These are phyloP conservation scores for Petrocephalus zakoni DNA, from an alignment of 2,113 vertebrate genomes.

Conservation along the genomic window DNA sequence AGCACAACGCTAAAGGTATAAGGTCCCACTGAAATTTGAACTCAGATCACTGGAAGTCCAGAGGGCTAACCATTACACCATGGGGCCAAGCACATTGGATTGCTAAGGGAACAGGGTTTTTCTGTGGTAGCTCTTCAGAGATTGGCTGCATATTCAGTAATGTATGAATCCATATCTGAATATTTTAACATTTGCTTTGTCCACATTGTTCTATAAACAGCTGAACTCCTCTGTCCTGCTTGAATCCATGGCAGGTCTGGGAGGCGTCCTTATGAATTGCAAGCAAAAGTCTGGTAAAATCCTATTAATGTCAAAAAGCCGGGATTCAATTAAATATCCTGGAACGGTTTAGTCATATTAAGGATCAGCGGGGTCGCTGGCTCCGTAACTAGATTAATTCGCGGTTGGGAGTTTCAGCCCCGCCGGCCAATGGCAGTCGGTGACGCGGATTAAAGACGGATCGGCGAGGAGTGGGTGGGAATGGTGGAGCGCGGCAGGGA, in stretches of 20 bases:
- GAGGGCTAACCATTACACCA: slow-evolving; percentile 79
- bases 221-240: not conserved
- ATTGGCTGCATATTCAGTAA: not conserved
- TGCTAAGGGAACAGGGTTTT: not conserved
- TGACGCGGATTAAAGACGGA: not conserved
- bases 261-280: not conserved
- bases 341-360: slow-evolving; percentile 23
- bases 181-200: not conserved
- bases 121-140: not conserved
- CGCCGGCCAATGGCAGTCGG: not conserved
- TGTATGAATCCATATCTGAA: not conserved
- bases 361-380: slow-evolving; percentile 13
- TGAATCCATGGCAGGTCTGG: not conserved
- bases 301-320: slow-evolving; percentile 19
- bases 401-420: not conserved
- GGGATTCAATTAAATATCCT: slow-evolving; percentile 13
- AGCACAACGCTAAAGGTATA: too few relatives aligned
- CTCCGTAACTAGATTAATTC: slow-evolving; percentile 17
- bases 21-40: slow-evolving; percentile 76
- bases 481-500: not conserved
- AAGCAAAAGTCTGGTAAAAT: slow-evolving; percentile 17
- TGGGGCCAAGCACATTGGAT: slow-evolving; percentile 47
- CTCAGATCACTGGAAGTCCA: slow-evolving; percentile 79
- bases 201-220: not conserved
- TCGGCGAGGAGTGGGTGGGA: too few relatives aligned